These are phyloP conservation scores for Chelmon rostratus DNA, from an alignment of 2,797 vertebrate species.

Conservation along the genomic window DNA sequence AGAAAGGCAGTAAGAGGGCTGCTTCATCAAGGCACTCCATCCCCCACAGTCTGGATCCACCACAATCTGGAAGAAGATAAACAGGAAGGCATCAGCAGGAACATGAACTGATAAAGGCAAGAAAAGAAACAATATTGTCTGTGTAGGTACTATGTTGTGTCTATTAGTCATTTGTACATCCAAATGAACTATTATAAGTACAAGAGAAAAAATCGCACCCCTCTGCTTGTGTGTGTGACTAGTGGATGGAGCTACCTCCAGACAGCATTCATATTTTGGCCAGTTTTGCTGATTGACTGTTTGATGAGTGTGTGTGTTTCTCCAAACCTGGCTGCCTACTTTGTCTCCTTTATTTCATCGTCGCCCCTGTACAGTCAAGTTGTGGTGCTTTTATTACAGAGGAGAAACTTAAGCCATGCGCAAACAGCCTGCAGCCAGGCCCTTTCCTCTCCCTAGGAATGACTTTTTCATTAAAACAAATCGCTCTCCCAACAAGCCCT, in stretches of 20 bases:
- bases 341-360: slow-evolving; percentile 60
- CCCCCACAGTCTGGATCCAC: slow-evolving; percentile 47
- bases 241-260: slow-evolving; percentile 19
- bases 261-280: slow-evolving; percentile 15
- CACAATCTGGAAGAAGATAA: slow-evolving; percentile 57
- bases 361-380: slow-evolving; percentile 51
- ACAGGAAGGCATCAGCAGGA: slow-evolving; percentile 30
- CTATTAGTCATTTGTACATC: slow-evolving; percentile 36
- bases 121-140: slow-evolving; percentile 17
- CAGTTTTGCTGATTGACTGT: slow-evolving; percentile 43
- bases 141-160: slow-evolving; percentile 57
- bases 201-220: slow-evolving; percentile 36
- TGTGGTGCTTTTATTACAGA: slow-evolving; percentile 78
- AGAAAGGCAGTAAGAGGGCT: slow-evolving; percentile 19
- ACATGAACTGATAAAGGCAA: slow-evolving; percentile 34
- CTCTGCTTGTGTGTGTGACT: slow-evolving; percentile 1
- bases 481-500: slow-evolving; percentile 72
- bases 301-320: slow-evolving; percentile 57
- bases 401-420: slow-evolving; percentile 82
- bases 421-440: slow-evolving; percentile 78
- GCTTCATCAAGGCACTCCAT: slow-evolving; percentile 65
- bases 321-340: slow-evolving; percentile 58
- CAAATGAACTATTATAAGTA: slow-evolving; percentile 9
- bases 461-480: slow-evolving; percentile 84
- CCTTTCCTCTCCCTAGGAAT: slow-evolving; percentile 69